Evolutionary conservation across 2,113 vertebrate genomes (phyloP), one percentile per base, ranked within the genome.

Genomic region (Notothenia rossii): DNA sequence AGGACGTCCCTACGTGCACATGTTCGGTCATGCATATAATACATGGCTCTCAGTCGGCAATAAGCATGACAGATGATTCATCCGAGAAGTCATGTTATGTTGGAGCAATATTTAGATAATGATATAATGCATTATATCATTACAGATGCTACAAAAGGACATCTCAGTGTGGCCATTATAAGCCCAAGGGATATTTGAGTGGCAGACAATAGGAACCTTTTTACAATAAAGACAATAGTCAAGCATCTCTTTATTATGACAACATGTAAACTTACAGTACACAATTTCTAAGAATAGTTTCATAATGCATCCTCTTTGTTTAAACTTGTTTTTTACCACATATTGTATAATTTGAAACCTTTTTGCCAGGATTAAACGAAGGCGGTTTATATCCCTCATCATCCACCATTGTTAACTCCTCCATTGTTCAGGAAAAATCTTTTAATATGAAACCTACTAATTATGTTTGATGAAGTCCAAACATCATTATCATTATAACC

Each of bases 11-110:
- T 51, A 18, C 63, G 68, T 70, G 66, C 53, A 73, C 29, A 36
- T 56, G 72, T 72, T 75, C 48, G 71, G 55, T 81, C 45, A 33
- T 43, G 64, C 50, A 48, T 63, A 14, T 10, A 48, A 33, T 22
- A 51, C 17, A 40, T 59, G 40, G 36, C 33, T 56, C 36, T 72
- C 40, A 18, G 46, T 49, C 33, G 5, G 60, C 53, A 53, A 51
- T 48, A 25, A 68, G 43, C 51, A 15, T 33, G 56, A 48, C 62
- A 33, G 71, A 75, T 71, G 36, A 59, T 60, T 55, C 70, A 48
- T 54, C 25, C 18, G 25, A 50, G 7, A 50, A 62, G 18, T 54
- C 29, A 13, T 70, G 49, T 60, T 63, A 54, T 55, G 20, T 36
- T 40, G 15, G 56, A 71, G 59, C 20, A 43, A 33, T 58, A 62